These are phyloP conservation scores for Lypha dubia DNA, from an alignment of 2,888 invertebrate species.

Conservation along the genomic window DNA sequence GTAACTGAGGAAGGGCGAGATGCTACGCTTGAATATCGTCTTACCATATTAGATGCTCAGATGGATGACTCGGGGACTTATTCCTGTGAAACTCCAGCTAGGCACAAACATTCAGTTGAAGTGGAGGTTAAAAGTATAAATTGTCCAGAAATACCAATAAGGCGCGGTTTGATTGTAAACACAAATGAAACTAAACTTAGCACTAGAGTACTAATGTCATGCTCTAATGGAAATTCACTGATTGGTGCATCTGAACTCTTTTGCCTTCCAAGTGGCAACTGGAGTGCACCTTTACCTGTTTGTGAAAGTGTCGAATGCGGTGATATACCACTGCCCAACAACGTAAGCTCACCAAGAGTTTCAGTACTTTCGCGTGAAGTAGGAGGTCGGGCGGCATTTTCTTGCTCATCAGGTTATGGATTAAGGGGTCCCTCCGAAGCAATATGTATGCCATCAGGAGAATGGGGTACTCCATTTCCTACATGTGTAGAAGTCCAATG, in stretches of 20 bases:
- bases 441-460: constrained; percentile 89
- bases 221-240: constrained; percentile 91
- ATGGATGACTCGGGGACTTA: constrained; percentile 93
- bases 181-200: constrained; percentile 89
- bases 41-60: constrained; percentile 91
- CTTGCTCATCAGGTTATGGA: constrained; percentile 90
- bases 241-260: constrained; percentile 89
- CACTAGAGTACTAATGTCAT: constrained; percentile 89
- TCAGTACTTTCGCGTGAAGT: constrained; percentile 91
- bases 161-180: constrained; percentile 89
- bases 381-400: constrained; percentile 91
- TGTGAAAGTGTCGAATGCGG: constrained; percentile 95
- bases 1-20: constrained; percentile 90
- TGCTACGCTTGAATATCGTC: constrained; percentile 90
- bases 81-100: constrained; percentile 93
- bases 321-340: constrained; percentile 86
- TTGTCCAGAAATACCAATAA: constrained; percentile 89
- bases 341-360: constrained; percentile 87
- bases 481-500: constrained; percentile 92
- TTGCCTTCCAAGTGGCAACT: constrained; percentile 93
- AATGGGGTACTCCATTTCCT: constrained; percentile 91
- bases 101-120: constrained; percentile 91
- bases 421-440: constrained; percentile 90
- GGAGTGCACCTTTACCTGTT: constrained; percentile 92
- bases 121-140: constrained; percentile 92